Evolutionary conservation across 2,888 invertebrate genomes (phyloP).

Genomic region (Trimorus sp.): DNA sequence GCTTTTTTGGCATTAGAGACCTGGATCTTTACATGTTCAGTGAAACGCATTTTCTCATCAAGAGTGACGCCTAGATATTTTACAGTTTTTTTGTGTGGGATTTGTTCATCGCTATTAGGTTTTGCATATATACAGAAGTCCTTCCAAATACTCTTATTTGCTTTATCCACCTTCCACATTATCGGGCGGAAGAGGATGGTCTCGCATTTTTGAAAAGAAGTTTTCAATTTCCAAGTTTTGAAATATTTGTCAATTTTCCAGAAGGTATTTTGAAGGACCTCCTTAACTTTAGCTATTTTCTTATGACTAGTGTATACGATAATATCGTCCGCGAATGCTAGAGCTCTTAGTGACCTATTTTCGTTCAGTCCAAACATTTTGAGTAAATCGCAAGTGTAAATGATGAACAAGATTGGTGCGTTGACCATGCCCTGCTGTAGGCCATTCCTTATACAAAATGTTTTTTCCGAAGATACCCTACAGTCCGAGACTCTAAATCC

Average conservation of each 20-base stretch:
- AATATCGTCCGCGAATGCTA: not conserved
- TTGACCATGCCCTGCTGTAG: conserved; percentile 9
- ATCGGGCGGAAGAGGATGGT: conserved; percentile 50
- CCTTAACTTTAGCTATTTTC: not conserved
- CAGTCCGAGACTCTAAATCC: not conserved
- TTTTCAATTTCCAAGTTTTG: conserved; percentile 55
- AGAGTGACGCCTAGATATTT: conserved; percentile 19
- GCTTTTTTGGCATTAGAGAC: conserved; percentile 45
- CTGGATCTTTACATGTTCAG: conserved; percentile 43
- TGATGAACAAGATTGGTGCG: conserved; percentile 3
- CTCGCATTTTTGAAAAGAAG: conserved; percentile 61
- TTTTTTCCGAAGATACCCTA: not conserved
- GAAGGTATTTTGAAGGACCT: conserved; percentile 7
- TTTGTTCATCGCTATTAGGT: not conserved
- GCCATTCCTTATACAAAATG: not conserved
- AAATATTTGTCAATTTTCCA: conserved; percentile 25
- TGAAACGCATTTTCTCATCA: conserved; percentile 53
- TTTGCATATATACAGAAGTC: conserved; percentile 29
- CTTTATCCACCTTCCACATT: not conserved
- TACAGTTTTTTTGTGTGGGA: conserved; percentile 21
- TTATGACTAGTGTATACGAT: conserved; percentile 4
- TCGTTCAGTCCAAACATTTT: not conserved
- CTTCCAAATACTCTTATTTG: conserved; percentile 18
- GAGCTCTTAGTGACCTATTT: not conserved
- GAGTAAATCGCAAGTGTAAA: not conserved